Evolutionary conservation across 1,140 invertebrate species (phyloP).

Genomic region (Bombus huntii): DNA sequence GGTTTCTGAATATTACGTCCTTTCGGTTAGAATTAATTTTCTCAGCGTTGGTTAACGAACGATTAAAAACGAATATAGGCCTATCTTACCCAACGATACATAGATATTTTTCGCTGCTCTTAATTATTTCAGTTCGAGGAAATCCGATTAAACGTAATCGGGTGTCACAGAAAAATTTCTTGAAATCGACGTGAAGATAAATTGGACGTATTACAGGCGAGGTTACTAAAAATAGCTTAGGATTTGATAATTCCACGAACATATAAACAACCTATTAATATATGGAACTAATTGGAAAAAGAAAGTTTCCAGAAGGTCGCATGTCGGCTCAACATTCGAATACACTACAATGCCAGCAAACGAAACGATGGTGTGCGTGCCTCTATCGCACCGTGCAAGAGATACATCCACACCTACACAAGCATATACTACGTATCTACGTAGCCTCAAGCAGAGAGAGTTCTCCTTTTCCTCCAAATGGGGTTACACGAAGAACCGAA

Average conservation of each 20-base stretch:
- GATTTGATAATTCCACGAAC: neutral
- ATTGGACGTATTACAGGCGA: neutral
- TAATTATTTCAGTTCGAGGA: neutral
- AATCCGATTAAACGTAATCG: neutral
- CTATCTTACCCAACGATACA: neutral
- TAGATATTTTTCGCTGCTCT: neutral
- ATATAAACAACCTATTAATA: conserved; percentile 16
- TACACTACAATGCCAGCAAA: neutral
- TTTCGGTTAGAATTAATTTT: neutral
- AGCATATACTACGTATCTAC: neutral
- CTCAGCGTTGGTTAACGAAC: neutral
- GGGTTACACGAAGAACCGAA: neutral
- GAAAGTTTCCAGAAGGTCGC: conserved; percentile 59
- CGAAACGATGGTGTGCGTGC: neutral
- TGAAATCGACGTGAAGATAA: neutral
- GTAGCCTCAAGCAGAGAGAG: conserved; percentile 51
- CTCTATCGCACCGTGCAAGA: neutral
- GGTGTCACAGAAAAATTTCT: neutral
- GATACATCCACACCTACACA: neutral
- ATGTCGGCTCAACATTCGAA: neutral
- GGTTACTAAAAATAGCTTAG: neutral
- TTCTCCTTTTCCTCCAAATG: conserved; percentile 11
- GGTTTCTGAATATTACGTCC: neutral
- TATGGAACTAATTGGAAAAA: conserved; percentile 28
- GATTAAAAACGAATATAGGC: neutral